Evolutionary conservation across 1,140 invertebrate species (phyloP), one percentile per base, ranked within the genome.

Genomic region (Panagrolaimus sp.): DNA sequence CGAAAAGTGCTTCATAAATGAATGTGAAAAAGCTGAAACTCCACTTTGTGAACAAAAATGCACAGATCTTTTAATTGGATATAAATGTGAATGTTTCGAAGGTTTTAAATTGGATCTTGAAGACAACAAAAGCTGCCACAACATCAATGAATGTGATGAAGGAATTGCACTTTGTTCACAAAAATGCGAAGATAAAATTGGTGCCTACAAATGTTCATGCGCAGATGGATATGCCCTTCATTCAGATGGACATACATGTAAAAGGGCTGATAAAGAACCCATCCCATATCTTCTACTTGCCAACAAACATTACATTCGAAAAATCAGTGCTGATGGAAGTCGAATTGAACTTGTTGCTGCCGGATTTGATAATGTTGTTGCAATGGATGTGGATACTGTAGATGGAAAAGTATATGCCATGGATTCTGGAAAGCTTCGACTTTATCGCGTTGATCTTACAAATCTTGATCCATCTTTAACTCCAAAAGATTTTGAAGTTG

Each of bases 271-370:
- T 73, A 85, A 83, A 26, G 85, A 84, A 63, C 89, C 88, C 2
- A 86, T 88, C 47, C 94, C 96, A 0, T 97, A 93, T 92, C 83
- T 98, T 15, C 88, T 98, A 52, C 96, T 98, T 80, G 94, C 93
- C 8, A 98, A 98, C 80, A 95, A 96, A 79, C 98, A 98, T 83
- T 98, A 98, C 82, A 89, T 98, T 1, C 87, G 95, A 65, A 96
- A 97, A 76, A 91, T 98, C 88, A 93, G 92, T 0, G 88, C 89
- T 0, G 94, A 97, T 83, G 94, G 91, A 0, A 85, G 87, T 3
- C 84, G 88, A 9, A 96, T 96, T 76, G 90, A 90, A 73, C 85
- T 97, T 0, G 89, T 96, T 78, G 92, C 95, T 76, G 92, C 96
- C 83, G 94, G 96, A 80, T 87, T 98, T 0, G 90, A 94, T 82